Percentiles rank a stretch among this genome's conserved stretches.
Conservation (phyloP, 2,888 invertebrate genomes). For the Dioctria rufipes region DNA sequence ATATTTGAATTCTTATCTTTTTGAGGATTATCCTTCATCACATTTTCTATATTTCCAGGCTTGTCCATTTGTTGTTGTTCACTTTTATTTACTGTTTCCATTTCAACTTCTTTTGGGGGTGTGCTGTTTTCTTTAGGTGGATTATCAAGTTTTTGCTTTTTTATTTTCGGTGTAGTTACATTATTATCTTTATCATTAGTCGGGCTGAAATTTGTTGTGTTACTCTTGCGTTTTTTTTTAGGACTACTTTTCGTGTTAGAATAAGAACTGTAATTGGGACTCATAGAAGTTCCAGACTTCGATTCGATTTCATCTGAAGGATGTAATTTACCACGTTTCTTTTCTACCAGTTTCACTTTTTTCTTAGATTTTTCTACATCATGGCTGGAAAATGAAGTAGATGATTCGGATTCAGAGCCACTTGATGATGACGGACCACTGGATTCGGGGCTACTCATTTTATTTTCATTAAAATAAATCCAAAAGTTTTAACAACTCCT, state of each 20-base stretch:
- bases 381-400: slow-evolving; percentile 16
- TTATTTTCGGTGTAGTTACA: neutral
- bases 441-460: slow-evolving; percentile 35
- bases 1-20: no score
- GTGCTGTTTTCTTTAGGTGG: neutral
- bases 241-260: neutral
- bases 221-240: neutral
- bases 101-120: no score
- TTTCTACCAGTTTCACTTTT: neutral
- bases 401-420: slow-evolving; percentile 50
- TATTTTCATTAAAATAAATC: neutral
- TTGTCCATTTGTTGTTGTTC: neutral
- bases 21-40: neutral
- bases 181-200: neutral
- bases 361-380: neutral
- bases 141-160: neutral
- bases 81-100: no score
- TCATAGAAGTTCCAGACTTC: neutral
- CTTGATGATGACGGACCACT: slow-evolving; percentile 30
- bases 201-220: neutral
- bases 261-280: neutral
- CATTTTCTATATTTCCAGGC: neutral
- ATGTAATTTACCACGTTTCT: neutral
- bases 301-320: slow-evolving; percentile 13
- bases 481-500: no score